These are phyloP conservation scores for Pissodes strobi DNA, from an alignment of 1,140 invertebrate species.

Conservation along the genomic window DNA sequence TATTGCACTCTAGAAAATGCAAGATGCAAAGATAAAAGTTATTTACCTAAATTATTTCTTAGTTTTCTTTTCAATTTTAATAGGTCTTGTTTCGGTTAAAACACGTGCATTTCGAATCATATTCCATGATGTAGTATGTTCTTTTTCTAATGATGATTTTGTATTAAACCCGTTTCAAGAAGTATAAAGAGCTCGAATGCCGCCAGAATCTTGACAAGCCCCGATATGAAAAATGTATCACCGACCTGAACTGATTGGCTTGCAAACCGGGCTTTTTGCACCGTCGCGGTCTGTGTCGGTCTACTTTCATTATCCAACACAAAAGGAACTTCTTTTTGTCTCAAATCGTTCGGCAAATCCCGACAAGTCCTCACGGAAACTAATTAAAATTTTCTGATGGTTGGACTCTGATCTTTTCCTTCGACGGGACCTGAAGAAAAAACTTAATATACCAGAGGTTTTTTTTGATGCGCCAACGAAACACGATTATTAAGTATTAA, in stretches of 20 bases:
- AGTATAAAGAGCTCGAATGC: slow-evolving; percentile 31
- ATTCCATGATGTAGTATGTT: not conserved
- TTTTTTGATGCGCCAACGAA: too few species aligned
- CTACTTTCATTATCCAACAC: slow-evolving; percentile 40
- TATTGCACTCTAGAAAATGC: too few species aligned
- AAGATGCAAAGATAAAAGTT: too few species aligned
- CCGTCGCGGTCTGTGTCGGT: slow-evolving; percentile 30
- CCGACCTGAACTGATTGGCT: slow-evolving; percentile 39
- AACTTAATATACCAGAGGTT: not conserved
- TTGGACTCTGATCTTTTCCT: not conserved
- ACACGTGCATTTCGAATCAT: too few species aligned
- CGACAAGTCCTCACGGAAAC: slow-evolving; percentile 34
- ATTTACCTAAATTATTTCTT: too few species aligned
- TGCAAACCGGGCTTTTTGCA: slow-evolving; percentile 29
- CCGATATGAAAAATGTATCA: slow-evolving; percentile 43
- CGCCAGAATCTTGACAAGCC: slow-evolving; percentile 39
- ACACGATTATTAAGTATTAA: not conserved
- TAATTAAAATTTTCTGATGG: slow-evolving; percentile 40
- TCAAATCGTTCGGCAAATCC: slow-evolving; percentile 35
- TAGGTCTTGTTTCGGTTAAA: too few species aligned
- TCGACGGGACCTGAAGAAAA: not conserved
- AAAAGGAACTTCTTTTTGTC: slow-evolving; percentile 38
- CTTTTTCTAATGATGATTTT: slow-evolving; percentile 32
- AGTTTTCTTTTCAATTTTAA: too few species aligned
- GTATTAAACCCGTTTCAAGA: slow-evolving; percentile 24